Base-by-base conservation (phyloP, 1,140 invertebrate genomes). In the Luehdorfia chinensis region DNA sequence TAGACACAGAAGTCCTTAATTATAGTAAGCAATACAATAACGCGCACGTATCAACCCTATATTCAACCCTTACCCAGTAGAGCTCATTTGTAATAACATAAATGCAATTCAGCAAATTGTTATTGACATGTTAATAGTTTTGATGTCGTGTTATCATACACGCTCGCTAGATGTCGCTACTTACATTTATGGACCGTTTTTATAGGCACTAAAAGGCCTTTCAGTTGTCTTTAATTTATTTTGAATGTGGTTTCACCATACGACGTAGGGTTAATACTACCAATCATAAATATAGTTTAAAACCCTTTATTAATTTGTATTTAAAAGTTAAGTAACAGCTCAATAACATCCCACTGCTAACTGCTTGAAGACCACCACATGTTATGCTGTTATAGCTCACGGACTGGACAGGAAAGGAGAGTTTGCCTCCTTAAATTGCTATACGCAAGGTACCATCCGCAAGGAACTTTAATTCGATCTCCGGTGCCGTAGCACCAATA, bases 101-200 rank as follows among this genome's bases (percentile, higher is more conserved):
- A 71, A 81, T 73, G 77, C 75, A 76, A 79, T 84, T 84, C 69
- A 57, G 58, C 64, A 84, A 84, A 84, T 84, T 79, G 74, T 84
- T 84, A 84, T 84, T 72, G 75, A 67, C 80, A 78, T 84, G 79
- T 78, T 75, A 84, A 81, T 78, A 73, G 75, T 65, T 54, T 45
- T 46, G 59, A 57, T 68, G 69, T 76, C 69, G 48, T 58, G 45
- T 41, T 70, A 59, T 63, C 59, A 50, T 55, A 39, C 27, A 14
- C 25, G 25, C 6, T 13, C 30, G 23, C 39, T 43, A 43, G 39
- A 43, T 43, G 39, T 14, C 39, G 25, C 25, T 18, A 43, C 25
- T 43, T 43, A 43, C 39, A 6, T 28, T 43, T 43, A 43, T 43
- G 15, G 25, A 1, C 19, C 8, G 14, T 18, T 43, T 16, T 0